Percentiles rank a stretch among this genome's conserved stretches.
Evolutionary conservation across 2,888 invertebrate species (phyloP).

Genomic region (Pandemis heparana): DNA sequence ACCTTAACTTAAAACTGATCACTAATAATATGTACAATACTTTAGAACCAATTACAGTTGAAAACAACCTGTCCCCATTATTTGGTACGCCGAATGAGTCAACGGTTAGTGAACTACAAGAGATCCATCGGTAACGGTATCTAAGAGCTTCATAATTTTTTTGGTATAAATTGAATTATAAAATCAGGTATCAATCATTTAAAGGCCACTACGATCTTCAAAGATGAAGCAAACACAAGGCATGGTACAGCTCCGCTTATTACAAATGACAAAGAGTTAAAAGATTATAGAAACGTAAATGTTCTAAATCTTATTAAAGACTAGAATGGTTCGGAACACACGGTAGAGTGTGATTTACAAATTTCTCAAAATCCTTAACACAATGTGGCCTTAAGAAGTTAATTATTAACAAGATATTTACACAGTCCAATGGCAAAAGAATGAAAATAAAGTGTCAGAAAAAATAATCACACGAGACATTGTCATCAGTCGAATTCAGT

Average conservation of each 20-base stretch:
- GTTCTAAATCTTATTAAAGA: conserved; percentile 52
- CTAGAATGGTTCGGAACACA: conserved; percentile 76
- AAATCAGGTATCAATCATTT: conserved; percentile 78
- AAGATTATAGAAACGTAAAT: conserved; percentile 39
- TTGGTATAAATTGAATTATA: conserved; percentile 82
- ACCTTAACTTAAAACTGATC: conserved; percentile 60
- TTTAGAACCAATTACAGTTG: conserved; percentile 72
- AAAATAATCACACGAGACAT: conserved; percentile 53
- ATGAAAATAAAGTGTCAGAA: conserved; percentile 51
- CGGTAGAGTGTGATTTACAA: conserved; percentile 50
- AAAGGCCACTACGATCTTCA: conserved; percentile 61
- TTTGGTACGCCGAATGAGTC: conserved; percentile 75
- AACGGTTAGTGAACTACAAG: conserved; percentile 73
- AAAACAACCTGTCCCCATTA: conserved; percentile 70
- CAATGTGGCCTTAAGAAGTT: conserved; percentile 65
- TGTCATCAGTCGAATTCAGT: conserved; percentile 70
- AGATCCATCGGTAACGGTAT: conserved; percentile 85
- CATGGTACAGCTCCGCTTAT: conserved; percentile 39
- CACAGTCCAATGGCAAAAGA: conserved; percentile 72
- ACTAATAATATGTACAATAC: conserved; percentile 75
- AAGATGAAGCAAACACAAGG: conserved; percentile 49
- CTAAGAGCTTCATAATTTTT: conserved; percentile 80
- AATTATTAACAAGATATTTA: conserved; percentile 70
- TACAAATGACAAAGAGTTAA: conserved; percentile 36
- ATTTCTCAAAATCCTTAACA: conserved; percentile 50